Evolutionary conservation across 2,888 invertebrate species (phyloP).

Genomic region (Hoplodrina blanda): DNA sequence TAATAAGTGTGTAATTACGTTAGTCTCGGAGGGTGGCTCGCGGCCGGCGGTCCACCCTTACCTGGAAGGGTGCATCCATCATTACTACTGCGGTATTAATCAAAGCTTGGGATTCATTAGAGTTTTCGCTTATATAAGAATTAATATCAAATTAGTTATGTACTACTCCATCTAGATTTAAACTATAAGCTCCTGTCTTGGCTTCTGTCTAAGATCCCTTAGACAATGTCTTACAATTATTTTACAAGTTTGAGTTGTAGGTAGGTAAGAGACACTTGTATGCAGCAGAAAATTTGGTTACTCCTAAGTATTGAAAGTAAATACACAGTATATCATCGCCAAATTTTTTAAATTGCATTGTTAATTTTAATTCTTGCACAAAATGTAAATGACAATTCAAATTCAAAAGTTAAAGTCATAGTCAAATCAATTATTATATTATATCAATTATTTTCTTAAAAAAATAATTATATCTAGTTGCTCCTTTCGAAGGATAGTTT

Average conservation of each 20-base stretch:
- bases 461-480: too few species aligned
- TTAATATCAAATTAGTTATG: constrained; percentile 5
- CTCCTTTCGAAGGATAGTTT: too few species aligned
- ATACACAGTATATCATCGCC: neutral
- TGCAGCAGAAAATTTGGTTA: neutral
- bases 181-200: neutral
- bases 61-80: constrained; percentile 80
- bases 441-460: too few species aligned
- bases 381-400: too few species aligned
- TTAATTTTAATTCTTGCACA: too few species aligned
- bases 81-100: constrained; percentile 80
- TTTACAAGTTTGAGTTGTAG: neutral
- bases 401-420: too few species aligned
- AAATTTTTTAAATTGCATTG: too few species aligned
- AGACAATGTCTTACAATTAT: neutral
- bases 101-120: constrained; percentile 68
- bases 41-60: constrained; percentile 85
- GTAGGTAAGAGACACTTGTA: neutral
- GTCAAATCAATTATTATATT: too few species aligned
- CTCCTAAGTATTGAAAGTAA: neutral
- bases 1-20: constrained; percentile 89
- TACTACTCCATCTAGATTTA: neutral
- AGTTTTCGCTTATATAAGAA: constrained; percentile 12
- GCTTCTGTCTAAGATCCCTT: neutral
- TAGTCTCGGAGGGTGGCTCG: constrained; percentile 85